Percentiles rank a stretch among this genome's conserved stretches.
These are phyloP conservation scores for Calephelis perditalis DNA, from an alignment of 2,888 invertebrate genomes.

Conservation along the genomic window DNA sequence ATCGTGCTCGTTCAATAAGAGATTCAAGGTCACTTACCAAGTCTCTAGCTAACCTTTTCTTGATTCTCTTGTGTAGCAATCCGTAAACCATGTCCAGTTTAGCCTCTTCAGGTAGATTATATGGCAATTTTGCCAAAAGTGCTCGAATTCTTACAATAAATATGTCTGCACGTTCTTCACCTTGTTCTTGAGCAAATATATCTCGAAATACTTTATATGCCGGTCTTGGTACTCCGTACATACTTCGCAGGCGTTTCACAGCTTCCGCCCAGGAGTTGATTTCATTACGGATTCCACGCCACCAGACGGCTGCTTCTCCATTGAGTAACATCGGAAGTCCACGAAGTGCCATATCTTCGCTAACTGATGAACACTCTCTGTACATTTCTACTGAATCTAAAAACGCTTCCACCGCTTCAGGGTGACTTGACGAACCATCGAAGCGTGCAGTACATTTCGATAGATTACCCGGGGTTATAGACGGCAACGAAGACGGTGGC, in stretches of 20 bases:
- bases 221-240: slow-evolving; percentile 19
- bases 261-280: slow-evolving; percentile 20
- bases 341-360: neutral
- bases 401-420: neutral
- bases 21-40: too few relatives aligned
- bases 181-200: neutral
- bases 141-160: slow-evolving; percentile 7
- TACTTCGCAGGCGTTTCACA: slow-evolving; percentile 14
- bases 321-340: neutral
- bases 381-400: neutral
- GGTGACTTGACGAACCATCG: neutral
- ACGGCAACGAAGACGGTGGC: neutral
- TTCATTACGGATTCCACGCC: neutral
- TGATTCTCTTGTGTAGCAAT: too few relatives aligned
- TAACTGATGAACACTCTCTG: neutral
- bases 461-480: neutral
- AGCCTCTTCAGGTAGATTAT: neutral
- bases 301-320: neutral
- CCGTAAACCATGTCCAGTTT: too few relatives aligned
- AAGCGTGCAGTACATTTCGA: neutral
- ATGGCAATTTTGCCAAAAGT: slow-evolving; percentile 8
- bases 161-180: slow-evolving; percentile 5
- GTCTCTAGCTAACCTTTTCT: too few relatives aligned
- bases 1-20: too few relatives aligned
- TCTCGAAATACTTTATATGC: slow-evolving; percentile 20